These are phyloP conservation scores for Liparis tanakae DNA, from an alignment of 2,797 vertebrate species.

Conservation along the genomic window DNA sequence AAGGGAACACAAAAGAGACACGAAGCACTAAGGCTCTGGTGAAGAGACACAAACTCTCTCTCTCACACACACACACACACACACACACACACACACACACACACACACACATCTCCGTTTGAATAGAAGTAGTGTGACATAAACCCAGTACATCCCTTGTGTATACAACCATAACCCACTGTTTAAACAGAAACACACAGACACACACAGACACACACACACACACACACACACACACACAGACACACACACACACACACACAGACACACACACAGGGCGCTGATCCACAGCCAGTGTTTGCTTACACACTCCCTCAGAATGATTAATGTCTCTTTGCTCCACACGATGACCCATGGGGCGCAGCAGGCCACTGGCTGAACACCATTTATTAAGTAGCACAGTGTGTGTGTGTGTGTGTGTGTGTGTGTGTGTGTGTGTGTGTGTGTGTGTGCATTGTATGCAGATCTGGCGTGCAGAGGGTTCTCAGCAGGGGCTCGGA, in stretches of 20 bases:
- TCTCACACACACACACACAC: not conserved
- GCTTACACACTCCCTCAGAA: slow-evolving; percentile 59
- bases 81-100: not conserved
- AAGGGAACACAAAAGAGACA: too few relatives aligned
- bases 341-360: slow-evolving; percentile 69
- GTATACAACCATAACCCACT: not conserved
- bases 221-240: slow-evolving; percentile 44
- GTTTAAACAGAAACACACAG: slow-evolving; percentile 12
- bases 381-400: slow-evolving; percentile 74
- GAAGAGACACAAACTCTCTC: slow-evolving; percentile 39
- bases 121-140: not conserved
- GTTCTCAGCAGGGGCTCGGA: slow-evolving; percentile 40
- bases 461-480: slow-evolving; percentile 45
- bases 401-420: slow-evolving; percentile 28
- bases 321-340: slow-evolving; percentile 78
- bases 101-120: slow-evolving; percentile 6
- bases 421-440: slow-evolving; percentile 6
- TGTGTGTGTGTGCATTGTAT: slow-evolving; percentile 9
- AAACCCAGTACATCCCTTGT: not conserved
- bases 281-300: slow-evolving; percentile 53
- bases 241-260: slow-evolving; percentile 44
- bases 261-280: slow-evolving; percentile 14
- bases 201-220: slow-evolving; percentile 30
- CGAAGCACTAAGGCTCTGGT: slow-evolving; percentile 56
- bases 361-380: slow-evolving; percentile 71